These are phyloP conservation scores for Chunga burmeisteri DNA, from an alignment of 2,113 vertebrate species.

Conservation along the genomic window DNA sequence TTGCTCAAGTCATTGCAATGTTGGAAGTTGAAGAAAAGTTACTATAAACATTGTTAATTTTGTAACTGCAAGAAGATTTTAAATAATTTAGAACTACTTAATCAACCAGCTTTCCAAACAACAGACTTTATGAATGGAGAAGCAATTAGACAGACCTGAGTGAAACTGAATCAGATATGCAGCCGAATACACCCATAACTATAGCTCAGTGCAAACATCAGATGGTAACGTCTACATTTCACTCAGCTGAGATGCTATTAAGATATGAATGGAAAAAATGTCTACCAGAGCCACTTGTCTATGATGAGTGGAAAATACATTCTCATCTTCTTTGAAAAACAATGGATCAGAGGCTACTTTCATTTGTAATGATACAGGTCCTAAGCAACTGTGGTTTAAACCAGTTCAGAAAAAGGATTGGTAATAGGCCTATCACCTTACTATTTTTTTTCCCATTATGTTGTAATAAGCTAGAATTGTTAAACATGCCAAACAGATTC, in stretches of 20 bases:
- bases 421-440: not conserved
- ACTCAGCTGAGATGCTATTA: constrained; percentile 30
- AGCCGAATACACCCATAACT: constrained; percentile 62
- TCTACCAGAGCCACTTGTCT: not conserved
- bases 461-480: not conserved
- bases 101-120: constrained; percentile 74
- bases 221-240: constrained; percentile 57
- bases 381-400: constrained; percentile 10
- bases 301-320: constrained; percentile 45
- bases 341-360: not conserved
- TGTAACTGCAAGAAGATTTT: constrained; percentile 60
- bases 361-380: not conserved
- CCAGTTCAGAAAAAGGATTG: not conserved
- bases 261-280: constrained; percentile 26
- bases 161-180: constrained; percentile 80
- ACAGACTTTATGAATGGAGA: constrained; percentile 80
- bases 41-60: constrained; percentile 61
- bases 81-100: constrained; percentile 82
- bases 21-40: not conserved
- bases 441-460: not conserved
- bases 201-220: constrained; percentile 68
- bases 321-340: not conserved
- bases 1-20: not conserved
- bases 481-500: not conserved
- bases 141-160: constrained; percentile 74